Percentiles rank a stretch among this genome's conserved stretches.
These are phyloP conservation scores for Slavum lentiscoides DNA, from an alignment of 2,888 invertebrate species.

Conservation along the genomic window DNA sequence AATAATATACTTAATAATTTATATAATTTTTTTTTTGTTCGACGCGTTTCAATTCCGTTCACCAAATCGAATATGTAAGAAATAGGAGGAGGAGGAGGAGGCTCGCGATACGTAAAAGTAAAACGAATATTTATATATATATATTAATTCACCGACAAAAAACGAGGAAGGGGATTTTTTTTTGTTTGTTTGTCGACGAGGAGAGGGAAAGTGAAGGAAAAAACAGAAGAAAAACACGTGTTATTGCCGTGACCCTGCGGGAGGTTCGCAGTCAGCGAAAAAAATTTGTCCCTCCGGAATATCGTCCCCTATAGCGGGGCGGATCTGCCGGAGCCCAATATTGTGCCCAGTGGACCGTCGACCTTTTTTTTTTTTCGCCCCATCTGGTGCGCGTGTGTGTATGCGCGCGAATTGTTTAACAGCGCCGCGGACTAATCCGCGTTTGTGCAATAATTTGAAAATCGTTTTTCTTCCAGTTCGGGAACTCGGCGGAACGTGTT, in stretches of 20 bases:
- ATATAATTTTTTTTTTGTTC: no score
- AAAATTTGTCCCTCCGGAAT: constrained; percentile 36
- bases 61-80: no score
- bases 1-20: no score
- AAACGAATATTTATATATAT: constrained; percentile 6
- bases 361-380: constrained; percentile 27
- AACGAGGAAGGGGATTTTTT: no score
- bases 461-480: constrained; percentile 30
- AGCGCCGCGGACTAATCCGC: constrained; percentile 29
- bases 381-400: not conserved
- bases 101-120: not conserved
- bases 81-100: no score
- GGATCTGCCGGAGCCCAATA: constrained; percentile 14
- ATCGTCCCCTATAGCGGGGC: not conserved
- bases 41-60: no score
- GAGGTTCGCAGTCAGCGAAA: constrained; percentile 45
- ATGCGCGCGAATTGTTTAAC: constrained; percentile 33
- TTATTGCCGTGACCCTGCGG: constrained; percentile 29
- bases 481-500: constrained; percentile 16
- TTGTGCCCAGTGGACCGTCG: constrained; percentile 36
- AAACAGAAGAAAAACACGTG: constrained; percentile 8
- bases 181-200: not conserved
- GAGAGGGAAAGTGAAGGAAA: not conserved
- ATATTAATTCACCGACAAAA: constrained; percentile 4
- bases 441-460: constrained; percentile 42